Percentiles rank a stretch among this genome's conserved stretches.
phyloP scores from a whole-genome alignment of 1,140 invertebrate genomes.

The Panulirus ornatus region DNA sequence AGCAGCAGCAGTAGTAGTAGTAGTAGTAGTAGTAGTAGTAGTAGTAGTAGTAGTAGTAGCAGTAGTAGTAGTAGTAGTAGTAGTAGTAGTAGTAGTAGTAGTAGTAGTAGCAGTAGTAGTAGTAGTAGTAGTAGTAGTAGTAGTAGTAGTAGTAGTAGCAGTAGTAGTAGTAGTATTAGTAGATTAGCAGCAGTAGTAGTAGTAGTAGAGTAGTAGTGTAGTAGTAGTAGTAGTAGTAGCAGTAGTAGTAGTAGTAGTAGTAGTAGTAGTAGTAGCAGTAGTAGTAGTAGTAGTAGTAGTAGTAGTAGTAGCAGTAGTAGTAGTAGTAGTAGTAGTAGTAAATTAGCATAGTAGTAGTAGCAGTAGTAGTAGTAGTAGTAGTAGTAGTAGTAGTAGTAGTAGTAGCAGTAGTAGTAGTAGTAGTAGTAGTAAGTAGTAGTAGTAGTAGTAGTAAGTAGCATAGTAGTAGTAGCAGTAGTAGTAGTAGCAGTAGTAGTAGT shows the following conservation, averaged over 20 bases:
- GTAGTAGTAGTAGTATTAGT: too few species aligned
- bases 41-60: constrained; percentile 14
- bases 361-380: background rate
- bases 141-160: background rate
- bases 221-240: constrained; percentile 15
- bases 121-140: background rate
- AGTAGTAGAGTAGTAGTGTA: too few species aligned
- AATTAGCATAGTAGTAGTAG: background rate
- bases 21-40: too few species aligned
- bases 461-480: background rate
- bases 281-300: background rate
- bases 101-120: constrained; percentile 10
- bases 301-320: background rate
- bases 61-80: constrained; percentile 6
- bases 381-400: background rate
- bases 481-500: background rate
- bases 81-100: constrained; percentile 23
- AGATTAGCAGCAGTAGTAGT: too few species aligned
- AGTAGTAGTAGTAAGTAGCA: background rate
- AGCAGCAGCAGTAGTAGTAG: too few species aligned
- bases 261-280: constrained; percentile 3
- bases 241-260: constrained; percentile 8
- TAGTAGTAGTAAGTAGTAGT: background rate
- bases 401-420: background rate
- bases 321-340: constrained; percentile 18